Percentiles rank a stretch among this genome's conserved stretches.
Conservation (phyloP, 1,140 invertebrate genomes). For the Drosophila paulistorum region DNA sequence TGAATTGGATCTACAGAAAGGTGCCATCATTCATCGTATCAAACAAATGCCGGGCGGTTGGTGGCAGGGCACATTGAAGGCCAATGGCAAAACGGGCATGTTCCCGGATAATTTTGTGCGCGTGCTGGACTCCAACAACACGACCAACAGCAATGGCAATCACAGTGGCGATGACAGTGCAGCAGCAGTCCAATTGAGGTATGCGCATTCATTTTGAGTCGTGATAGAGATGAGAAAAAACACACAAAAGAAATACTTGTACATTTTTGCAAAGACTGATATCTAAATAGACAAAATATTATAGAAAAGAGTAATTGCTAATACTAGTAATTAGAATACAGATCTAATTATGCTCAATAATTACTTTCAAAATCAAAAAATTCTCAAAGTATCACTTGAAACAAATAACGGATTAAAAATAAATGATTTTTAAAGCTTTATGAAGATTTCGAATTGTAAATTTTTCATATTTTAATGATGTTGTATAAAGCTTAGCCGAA, state of each 20-base stretch:
- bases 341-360: too few relatives aligned
- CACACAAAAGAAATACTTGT: neutral
- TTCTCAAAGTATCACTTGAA: too few relatives aligned
- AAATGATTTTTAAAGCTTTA: too few relatives aligned
- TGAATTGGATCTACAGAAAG: slow-evolving; percentile 93
- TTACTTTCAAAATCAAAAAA: too few relatives aligned
- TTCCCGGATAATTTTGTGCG: slow-evolving; percentile 99
- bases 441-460: too few relatives aligned
- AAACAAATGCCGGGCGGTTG: slow-evolving; percentile 95
- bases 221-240: neutral
- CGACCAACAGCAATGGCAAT: slow-evolving; percentile 56
- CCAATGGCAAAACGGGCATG: slow-evolving; percentile 92
- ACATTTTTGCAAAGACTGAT: neutral
- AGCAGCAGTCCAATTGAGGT: slow-evolving; percentile 76
- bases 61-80: slow-evolving; percentile 96
- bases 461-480: too few relatives aligned
- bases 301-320: too few relatives aligned
- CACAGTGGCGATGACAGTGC: slow-evolving; percentile 67
- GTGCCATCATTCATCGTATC: slow-evolving; percentile 94
- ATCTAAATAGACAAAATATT: too few relatives aligned
- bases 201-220: neutral
- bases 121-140: slow-evolving; percentile 83
- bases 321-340: too few relatives aligned
- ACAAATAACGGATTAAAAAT: too few relatives aligned
- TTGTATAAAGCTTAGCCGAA: too few relatives aligned